phyloP scores from a whole-genome alignment of 2,888 invertebrate species.

The Trachelus troglodyta region DNA sequence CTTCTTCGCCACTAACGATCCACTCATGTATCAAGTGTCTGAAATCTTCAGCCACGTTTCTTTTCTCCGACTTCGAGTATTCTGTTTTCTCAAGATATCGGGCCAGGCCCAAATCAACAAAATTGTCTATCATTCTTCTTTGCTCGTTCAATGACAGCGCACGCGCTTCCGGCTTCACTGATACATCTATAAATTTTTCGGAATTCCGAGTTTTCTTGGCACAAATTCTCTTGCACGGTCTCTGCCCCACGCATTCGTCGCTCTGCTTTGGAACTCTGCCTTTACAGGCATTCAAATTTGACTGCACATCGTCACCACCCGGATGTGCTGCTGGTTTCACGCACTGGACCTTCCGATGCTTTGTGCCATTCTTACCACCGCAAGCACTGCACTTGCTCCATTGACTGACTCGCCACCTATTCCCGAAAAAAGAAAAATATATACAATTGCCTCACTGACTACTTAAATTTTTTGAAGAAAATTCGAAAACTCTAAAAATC shows the following conservation, averaged over 20 bases:
- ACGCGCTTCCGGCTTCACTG: slow-evolving; percentile 5
- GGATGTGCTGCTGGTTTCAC: slow-evolving; percentile 63
- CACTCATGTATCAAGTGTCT: slow-evolving; percentile 42
- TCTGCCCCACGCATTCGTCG: slow-evolving; percentile 42
- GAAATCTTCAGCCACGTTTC: slow-evolving; percentile 31
- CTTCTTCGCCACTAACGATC: slow-evolving; percentile 26
- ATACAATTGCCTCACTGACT: neutral
- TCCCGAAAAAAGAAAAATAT: neutral
- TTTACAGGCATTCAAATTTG: slow-evolving; percentile 46
- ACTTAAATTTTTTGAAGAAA: neutral
- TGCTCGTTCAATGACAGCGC: neutral
- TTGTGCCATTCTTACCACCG: slow-evolving; percentile 65
- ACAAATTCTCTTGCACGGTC: slow-evolving; percentile 48
- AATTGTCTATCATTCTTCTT: slow-evolving; percentile 35
- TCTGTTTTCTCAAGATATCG: slow-evolving; percentile 34
- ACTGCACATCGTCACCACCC: slow-evolving; percentile 65
- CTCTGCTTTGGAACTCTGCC: slow-evolving; percentile 47
- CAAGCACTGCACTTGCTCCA: slow-evolving; percentile 75
- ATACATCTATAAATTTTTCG: neutral
- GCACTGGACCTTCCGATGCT: slow-evolving; percentile 68
- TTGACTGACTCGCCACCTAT: slow-evolving; percentile 74
- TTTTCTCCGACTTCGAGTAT: slow-evolving; percentile 24
- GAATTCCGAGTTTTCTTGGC: slow-evolving; percentile 31
- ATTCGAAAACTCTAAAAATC: neutral
- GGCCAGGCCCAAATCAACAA: slow-evolving; percentile 41